Percentiles rank a stretch among this genome's conserved stretches.
These are phyloP conservation scores for Phaonia tiefii DNA, from an alignment of 2,888 invertebrate genomes.

Conservation along the genomic window DNA sequence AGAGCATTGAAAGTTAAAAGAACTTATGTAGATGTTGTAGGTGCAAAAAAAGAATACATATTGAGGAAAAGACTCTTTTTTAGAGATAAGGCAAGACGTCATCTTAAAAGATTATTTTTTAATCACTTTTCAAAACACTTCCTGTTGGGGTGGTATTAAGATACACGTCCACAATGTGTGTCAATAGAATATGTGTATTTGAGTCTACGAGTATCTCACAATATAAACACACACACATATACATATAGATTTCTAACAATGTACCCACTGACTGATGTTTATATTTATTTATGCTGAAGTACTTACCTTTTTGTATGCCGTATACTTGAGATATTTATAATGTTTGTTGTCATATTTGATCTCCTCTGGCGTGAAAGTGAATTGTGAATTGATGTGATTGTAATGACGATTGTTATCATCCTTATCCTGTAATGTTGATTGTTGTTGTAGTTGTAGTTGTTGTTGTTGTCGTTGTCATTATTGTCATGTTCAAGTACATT, in stretches of 20 bases:
- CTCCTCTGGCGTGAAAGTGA: conserved; percentile 87
- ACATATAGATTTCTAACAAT: too few species aligned
- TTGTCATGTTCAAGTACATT: not conserved
- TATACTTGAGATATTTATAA: conserved; percentile 89
- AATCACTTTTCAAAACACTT: not conserved
- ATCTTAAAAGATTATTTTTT: too few species aligned
- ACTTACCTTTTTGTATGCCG: conserved; percentile 85
- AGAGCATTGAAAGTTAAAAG: too few species aligned
- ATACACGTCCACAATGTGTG: not conserved
- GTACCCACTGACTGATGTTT: too few species aligned
- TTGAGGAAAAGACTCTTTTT: too few species aligned
- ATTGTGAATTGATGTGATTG: conserved; percentile 82
- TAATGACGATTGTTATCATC: conserved; percentile 81
- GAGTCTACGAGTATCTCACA: not conserved
- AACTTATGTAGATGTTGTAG: too few species aligned
- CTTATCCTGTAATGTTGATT: conserved; percentile 73
- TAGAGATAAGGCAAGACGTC: too few species aligned
- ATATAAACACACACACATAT: not conserved
- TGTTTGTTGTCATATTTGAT: conserved; percentile 90
- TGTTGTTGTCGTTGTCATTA: conserved; percentile 11
- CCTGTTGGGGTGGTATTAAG: too few species aligned
- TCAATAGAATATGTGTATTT: not conserved
- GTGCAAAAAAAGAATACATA: too few species aligned
- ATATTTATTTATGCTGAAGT: too few species aligned
- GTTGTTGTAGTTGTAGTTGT: conserved; percentile 57